These are phyloP conservation scores for Tetramorium bicarinatum DNA, from an alignment of 2,888 invertebrate genomes.

Conservation along the genomic window DNA sequence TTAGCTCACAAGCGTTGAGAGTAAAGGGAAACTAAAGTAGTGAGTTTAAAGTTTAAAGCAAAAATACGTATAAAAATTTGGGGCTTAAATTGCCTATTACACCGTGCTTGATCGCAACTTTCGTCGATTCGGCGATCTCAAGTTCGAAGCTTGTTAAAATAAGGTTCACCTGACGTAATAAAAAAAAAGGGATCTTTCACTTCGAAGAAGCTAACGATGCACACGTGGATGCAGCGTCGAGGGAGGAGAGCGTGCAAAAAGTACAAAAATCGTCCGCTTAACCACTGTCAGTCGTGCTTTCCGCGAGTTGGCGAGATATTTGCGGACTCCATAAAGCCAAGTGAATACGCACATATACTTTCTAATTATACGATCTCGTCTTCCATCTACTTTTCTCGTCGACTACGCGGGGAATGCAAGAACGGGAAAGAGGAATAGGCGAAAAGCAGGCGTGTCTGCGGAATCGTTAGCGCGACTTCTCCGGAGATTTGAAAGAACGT, in stretches of 20 bases:
- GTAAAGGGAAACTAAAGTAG: neutral
- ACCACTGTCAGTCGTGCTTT: slow-evolving; percentile 54
- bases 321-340: slow-evolving; percentile 71
- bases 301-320: slow-evolving; percentile 60
- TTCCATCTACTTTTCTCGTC: slow-evolving; percentile 69
- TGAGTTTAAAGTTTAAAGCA: neutral
- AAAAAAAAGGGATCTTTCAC: too few relatives aligned
- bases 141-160: neutral
- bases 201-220: neutral
- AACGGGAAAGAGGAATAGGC: slow-evolving; percentile 39
- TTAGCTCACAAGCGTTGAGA: slow-evolving; percentile 13
- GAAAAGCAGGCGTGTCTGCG: slow-evolving; percentile 49
- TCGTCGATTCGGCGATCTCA: neutral
- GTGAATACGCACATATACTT: slow-evolving; percentile 69
- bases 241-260: slow-evolving; percentile 53
- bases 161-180: neutral
- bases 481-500: slow-evolving; percentile 30
- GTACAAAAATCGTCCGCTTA: slow-evolving; percentile 60
- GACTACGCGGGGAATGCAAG: slow-evolving; percentile 66
- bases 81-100: neutral
- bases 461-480: slow-evolving; percentile 49
- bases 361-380: slow-evolving; percentile 74
- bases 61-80: neutral
- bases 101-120: neutral
- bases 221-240: neutral